Evolutionary conservation across 2,888 invertebrate species (phyloP).

Genomic region (Allacma fusca): DNA sequence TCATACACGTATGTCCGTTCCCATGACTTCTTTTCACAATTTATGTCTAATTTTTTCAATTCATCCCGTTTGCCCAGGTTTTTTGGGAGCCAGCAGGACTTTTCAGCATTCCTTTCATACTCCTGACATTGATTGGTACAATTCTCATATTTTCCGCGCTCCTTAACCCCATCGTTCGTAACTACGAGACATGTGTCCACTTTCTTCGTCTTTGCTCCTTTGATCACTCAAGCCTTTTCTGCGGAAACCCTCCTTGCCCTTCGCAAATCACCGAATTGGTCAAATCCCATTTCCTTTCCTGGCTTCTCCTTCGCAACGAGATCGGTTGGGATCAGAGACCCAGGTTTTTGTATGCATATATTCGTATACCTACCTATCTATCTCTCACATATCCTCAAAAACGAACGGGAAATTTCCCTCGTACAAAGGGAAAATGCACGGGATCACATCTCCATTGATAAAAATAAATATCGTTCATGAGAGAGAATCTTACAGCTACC

Average conservation of each 20-base stretch:
- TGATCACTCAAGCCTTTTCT: conserved; percentile 7
- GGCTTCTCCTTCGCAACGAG: neutral
- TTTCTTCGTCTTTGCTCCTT: neutral
- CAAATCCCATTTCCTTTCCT: conserved; percentile 10
- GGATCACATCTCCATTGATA: too few species aligned
- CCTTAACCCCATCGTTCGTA: neutral
- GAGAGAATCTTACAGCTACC: too few species aligned
- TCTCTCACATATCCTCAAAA: too few species aligned
- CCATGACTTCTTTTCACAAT: neutral
- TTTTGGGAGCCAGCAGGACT: neutral
- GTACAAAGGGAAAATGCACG: too few species aligned
- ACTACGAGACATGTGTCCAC: neutral
- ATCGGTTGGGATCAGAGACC: neutral
- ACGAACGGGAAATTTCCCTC: too few species aligned
- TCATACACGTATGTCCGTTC: neutral
- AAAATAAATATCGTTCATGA: too few species aligned
- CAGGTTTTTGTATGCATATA: too few species aligned
- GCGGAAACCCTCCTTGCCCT: neutral
- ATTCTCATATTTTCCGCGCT: conserved; percentile 2
- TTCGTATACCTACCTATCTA: too few species aligned
- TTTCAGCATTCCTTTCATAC: neutral
- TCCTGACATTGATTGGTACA: conserved; percentile 6
- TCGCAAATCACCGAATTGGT: neutral
- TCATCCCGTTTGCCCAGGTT: neutral
- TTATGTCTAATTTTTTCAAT: conserved; percentile 16